Base-by-base conservation (phyloP, 2,888 invertebrate genomes). In the Galeruca laticollis region DNA sequence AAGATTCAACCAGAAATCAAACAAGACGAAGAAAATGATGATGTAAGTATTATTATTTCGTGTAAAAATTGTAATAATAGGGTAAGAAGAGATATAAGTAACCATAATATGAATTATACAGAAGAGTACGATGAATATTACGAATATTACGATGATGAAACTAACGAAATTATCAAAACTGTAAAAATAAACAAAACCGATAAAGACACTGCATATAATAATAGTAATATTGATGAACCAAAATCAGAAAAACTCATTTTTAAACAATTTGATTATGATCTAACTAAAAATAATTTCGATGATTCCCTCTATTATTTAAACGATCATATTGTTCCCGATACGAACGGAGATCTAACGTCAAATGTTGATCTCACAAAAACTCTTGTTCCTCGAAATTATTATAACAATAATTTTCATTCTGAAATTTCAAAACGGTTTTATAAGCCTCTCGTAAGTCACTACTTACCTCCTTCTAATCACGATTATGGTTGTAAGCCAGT, bases 11-110 rank as follows among this genome's bases (percentile, higher is more conserved):
- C n/a, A n/a, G n/a, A n/a, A n/a, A n/a, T n/a, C 10, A 13, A 69
- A 52, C 49, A 31, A 13, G 13, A 60, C 37, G 56, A 73, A 20
- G 75, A 71, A 43, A 20, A 65, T 13, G 72, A 76, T 15, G 73
- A 76, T 43, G 77, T 77, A 70, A 77, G 76, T 77, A 73, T 56
- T 21, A 47, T 33, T 37, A 18, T 35, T 59, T 8, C 18, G n/a
- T 43, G 35, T 43, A 6, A 2, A 26, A 49, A 21, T 26, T 54
- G 15, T 40, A 10, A n/a, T 52, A 26, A 20, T 43, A 51, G 35
- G 20, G 18, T 13, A 31, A 54, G 31, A 47, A 60, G 60, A 18
- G 43, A 51, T 60, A 43, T 33, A 40, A 47, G 2, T 60, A 57
- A n/a, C n/a, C n/a, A n/a, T n/a, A n/a, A n/a, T n/a, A n/a, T n/a